Evolutionary conservation across 2,797 vertebrate genomes (phyloP).

Genomic region (Eutrigla gurnardus): DNA sequence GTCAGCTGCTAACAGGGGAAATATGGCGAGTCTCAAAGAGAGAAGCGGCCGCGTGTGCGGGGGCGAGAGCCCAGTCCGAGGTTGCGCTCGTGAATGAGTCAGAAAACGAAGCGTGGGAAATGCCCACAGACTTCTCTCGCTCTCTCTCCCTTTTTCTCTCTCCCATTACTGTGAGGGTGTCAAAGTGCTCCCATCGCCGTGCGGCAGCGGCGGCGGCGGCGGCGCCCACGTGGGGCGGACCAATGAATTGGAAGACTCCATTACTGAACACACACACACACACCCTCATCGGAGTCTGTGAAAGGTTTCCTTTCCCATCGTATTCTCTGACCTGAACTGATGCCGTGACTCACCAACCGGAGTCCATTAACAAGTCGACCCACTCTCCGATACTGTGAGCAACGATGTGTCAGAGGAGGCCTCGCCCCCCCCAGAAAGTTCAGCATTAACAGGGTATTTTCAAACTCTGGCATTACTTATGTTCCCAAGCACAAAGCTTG

Average conservation of each 20-base stretch:
- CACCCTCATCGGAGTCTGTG: not conserved
- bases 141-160: slow-evolving; percentile 16
- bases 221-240: slow-evolving; percentile 10
- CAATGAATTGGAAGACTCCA: slow-evolving; percentile 6
- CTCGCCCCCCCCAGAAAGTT: slow-evolving; percentile 19
- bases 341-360: slow-evolving; percentile 61
- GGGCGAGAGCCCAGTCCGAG: slow-evolving; percentile 63
- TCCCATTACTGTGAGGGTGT: slow-evolving; percentile 58
- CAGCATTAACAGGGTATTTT: slow-evolving; percentile 31
- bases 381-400: slow-evolving; percentile 49
- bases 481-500: slow-evolving; percentile 10
- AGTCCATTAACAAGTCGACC: slow-evolving; percentile 58
- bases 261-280: slow-evolving; percentile 7
- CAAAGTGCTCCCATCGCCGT: slow-evolving; percentile 16
- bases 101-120: slow-evolving; percentile 75
- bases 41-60: slow-evolving; percentile 49
- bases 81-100: slow-evolving; percentile 78
- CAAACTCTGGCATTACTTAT: slow-evolving; percentile 12
- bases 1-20: slow-evolving; percentile 30
- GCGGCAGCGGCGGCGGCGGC: slow-evolving; percentile 16
- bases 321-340: slow-evolving; percentile 40
- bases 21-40: slow-evolving; percentile 23
- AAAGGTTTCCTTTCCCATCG: slow-evolving; percentile 15
- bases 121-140: slow-evolving; percentile 64
- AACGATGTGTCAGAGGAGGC: slow-evolving; percentile 48